Conservation (phyloP, 1,140 invertebrate species). For the Drosophila arawakana region DNA sequence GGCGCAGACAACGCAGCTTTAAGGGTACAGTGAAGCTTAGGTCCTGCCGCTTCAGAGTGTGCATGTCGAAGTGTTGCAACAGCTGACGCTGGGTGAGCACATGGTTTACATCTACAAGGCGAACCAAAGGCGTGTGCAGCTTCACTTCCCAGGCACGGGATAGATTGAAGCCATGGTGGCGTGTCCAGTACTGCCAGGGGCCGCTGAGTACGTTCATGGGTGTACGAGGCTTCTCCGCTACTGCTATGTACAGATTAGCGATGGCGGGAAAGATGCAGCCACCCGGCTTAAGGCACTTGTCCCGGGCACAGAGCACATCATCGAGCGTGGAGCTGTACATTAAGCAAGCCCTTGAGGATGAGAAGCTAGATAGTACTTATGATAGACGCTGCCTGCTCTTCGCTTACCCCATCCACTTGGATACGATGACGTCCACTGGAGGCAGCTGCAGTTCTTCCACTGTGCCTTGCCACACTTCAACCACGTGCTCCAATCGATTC, state of each 20-base stretch:
- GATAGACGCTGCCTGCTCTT: too few species aligned
- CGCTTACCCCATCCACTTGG: constrained; percentile 58
- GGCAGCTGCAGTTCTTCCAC: constrained; percentile 36
- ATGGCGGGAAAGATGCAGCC: constrained; percentile 37
- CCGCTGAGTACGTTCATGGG: not conserved
- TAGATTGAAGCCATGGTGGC: constrained; percentile 33
- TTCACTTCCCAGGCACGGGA: constrained; percentile 6
- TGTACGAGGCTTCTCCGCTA: constrained; percentile 7
- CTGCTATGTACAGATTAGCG: constrained; percentile 36
- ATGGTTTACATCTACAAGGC: not conserved
- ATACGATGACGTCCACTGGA: constrained; percentile 38
- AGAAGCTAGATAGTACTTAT: not conserved
- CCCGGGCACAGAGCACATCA: constrained; percentile 40
- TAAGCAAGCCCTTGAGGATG: constrained; percentile 34
- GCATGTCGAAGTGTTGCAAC: constrained; percentile 33
- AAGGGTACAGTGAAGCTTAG: constrained; percentile 38
- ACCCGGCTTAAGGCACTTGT: constrained; percentile 43
- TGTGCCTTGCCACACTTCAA: constrained; percentile 37
- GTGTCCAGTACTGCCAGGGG: constrained; percentile 11
- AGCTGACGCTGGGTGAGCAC: constrained; percentile 29
- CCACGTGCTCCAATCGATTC: constrained; percentile 30
- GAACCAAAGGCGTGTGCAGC: constrained; percentile 10
- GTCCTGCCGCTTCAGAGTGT: constrained; percentile 2
- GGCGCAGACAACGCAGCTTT: constrained; percentile 10
- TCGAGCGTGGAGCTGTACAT: constrained; percentile 40